These are phyloP conservation scores for Protomyctophum bolini DNA, from an alignment of 2,113 vertebrate genomes.

Conservation along the genomic window DNA sequence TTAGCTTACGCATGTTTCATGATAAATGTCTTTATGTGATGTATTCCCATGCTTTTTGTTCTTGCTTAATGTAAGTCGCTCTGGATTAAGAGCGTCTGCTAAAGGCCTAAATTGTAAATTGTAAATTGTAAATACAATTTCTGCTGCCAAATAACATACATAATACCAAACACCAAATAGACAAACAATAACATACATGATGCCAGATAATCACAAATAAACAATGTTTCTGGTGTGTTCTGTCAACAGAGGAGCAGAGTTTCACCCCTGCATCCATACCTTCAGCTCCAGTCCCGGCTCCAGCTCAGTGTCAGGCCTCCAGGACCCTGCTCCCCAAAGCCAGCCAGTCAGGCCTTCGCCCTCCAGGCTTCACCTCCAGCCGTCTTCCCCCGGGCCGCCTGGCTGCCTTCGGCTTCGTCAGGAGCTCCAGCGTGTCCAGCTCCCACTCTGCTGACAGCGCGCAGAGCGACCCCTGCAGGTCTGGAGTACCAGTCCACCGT, in stretches of 20 bases:
- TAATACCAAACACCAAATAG: too few relatives aligned
- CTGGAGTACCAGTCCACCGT: slow-evolving; percentile 76
- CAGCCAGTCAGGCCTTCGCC: slow-evolving; percentile 87
- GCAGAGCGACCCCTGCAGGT: slow-evolving; percentile 84
- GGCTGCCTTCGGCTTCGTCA: slow-evolving; percentile 90
- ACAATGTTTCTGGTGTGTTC: neutral
- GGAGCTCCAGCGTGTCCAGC: slow-evolving; percentile 94
- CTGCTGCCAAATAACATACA: too few relatives aligned
- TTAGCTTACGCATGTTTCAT: too few relatives aligned
- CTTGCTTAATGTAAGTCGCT: too few relatives aligned
- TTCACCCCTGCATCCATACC: slow-evolving; percentile 54
- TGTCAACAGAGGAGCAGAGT: slow-evolving; percentile 58
- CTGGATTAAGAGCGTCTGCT: too few relatives aligned
- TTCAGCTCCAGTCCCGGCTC: slow-evolving; percentile 56
- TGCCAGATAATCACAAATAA: neutral
- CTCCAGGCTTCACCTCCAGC: slow-evolving; percentile 89
- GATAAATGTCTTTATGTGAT: too few relatives aligned
- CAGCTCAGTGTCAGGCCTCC: slow-evolving; percentile 69
- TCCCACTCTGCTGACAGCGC: slow-evolving; percentile 85
- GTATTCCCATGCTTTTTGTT: too few relatives aligned
- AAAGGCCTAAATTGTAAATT: too few relatives aligned
- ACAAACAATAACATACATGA: too few relatives aligned
- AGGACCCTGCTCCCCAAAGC: slow-evolving; percentile 89
- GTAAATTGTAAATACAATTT: too few relatives aligned
- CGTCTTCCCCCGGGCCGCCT: slow-evolving; percentile 87